Percentiles rank a stretch among this genome's conserved stretches.
Evolutionary conservation across 1,140 invertebrate genomes (phyloP).

Genomic region (Dendroctonus valens): DNA sequence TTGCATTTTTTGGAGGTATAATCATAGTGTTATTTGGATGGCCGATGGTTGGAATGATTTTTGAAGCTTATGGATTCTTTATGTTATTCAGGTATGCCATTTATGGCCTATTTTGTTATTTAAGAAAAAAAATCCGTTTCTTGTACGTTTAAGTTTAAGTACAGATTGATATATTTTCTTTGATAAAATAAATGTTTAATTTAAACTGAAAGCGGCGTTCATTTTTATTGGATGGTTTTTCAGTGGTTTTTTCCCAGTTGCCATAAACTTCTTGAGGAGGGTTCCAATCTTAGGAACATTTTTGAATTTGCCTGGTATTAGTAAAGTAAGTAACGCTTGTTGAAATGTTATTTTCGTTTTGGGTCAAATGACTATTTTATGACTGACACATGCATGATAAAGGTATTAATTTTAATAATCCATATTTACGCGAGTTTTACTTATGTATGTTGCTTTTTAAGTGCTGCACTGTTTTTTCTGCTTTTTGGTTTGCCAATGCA

Average conservation of each 20-base stretch:
- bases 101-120: background rate
- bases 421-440: no score
- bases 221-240: constrained; percentile 41
- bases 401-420: no score
- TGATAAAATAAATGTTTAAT: background rate
- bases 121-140: no score
- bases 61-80: constrained; percentile 89
- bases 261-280: constrained; percentile 82
- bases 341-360: constrained; percentile 8
- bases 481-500: no score
- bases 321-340: constrained; percentile 49
- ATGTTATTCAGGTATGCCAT: constrained; percentile 68
- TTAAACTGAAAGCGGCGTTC: background rate
- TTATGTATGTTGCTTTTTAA: no score
- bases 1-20: constrained; percentile 94
- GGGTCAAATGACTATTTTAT: constrained; percentile 12
- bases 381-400: no score
- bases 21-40: constrained; percentile 92
- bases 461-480: no score
- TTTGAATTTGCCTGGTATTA: constrained; percentile 72
- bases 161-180: no score
- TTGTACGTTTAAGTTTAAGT: no score
- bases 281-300: constrained; percentile 73
- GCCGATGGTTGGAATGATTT: constrained; percentile 93
- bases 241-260: constrained; percentile 84